Evolutionary conservation across 2,888 invertebrate genomes (phyloP), one percentile per base, ranked within the genome.

Genomic region (Drosophila yooni): DNA sequence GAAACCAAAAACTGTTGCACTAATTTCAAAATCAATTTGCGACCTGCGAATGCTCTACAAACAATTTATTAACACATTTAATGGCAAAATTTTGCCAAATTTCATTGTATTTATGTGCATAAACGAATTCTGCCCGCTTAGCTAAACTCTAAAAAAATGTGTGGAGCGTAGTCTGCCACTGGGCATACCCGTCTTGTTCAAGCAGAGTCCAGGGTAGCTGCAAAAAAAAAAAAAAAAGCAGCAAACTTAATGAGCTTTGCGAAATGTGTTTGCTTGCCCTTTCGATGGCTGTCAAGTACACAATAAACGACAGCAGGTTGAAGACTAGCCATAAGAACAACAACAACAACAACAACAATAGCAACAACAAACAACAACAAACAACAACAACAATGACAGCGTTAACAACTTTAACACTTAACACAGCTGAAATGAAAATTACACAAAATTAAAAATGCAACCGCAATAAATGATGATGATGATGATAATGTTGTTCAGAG

Each of bases 241-340:
- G 69, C 68, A 71, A 79, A 85, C 80, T 86, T 86, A 86, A 86
- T 86, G 88, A 86, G 85, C 88, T 86, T 88, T 88, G 88, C 85
- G 84, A 86, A 86, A 86, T 86, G 80, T 86, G 85, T 89, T 86
- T 87, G 82, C 83, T 87, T 86, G 86, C 89, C 89, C 87, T 86
- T 86, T 89, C 89, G 84, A 89, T 88, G 82, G 82, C 85, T 83
- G 84, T 82, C 88, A 87, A 84, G 89, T 87, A 87, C 89, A 88
- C 89, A 84, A 83, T 86, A 87, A 86, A 86, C 82, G 81, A 83
- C 87, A 86, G 88, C 87, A 84, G 88, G 84, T 84, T 88, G 88
- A 79, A 85, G 83, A 82, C 85, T 82, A 84, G 76, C 82, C 88
- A 78, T 52, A 85, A 77, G 59, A 70, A 63, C 51, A 81, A 66